phyloP scores from a whole-genome alignment of 2,888 invertebrate genomes.

The Lasius fuliginosus region DNA sequence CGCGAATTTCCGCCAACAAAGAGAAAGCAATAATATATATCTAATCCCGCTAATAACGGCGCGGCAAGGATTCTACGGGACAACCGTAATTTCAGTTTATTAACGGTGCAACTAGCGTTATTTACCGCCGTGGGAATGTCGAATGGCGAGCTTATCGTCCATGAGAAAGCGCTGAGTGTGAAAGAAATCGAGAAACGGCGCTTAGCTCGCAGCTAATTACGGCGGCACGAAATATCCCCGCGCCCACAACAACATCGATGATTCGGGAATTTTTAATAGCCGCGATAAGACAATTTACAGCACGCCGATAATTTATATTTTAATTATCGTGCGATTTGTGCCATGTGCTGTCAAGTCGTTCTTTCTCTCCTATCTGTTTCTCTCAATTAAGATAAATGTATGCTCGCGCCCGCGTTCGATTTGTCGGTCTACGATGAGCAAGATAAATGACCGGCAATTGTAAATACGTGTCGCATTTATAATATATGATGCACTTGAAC shows the following conservation, averaged over 20 bases:
- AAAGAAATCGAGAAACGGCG: conserved; percentile 60
- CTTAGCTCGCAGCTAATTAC: conserved; percentile 52
- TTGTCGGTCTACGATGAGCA: not conserved
- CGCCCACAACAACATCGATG: conserved; percentile 30
- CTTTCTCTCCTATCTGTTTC: conserved; percentile 14
- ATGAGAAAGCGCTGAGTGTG: conserved; percentile 57
- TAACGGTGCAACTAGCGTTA: conserved; percentile 69
- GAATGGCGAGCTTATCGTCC: conserved; percentile 53
- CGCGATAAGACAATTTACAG: conserved; percentile 57
- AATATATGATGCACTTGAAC: not conserved
- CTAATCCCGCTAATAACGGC: conserved; percentile 45
- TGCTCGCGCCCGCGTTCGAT: not conserved
- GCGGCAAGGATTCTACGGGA: conserved; percentile 46
- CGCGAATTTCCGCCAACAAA: conserved; percentile 33
- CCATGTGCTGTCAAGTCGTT: not conserved
- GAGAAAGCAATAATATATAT: conserved; percentile 66
- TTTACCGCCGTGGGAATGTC: conserved; percentile 69
- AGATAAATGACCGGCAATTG: conserved; percentile 19
- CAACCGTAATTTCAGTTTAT: conserved; percentile 66
- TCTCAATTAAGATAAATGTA: conserved; percentile 30
- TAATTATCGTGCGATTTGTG: conserved; percentile 44
- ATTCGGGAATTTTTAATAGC: conserved; percentile 24
- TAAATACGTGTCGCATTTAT: conserved; percentile 15
- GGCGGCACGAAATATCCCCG: conserved; percentile 25
- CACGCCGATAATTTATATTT: conserved; percentile 59